Percentiles rank a stretch among this genome's conserved stretches.
phyloP scores from a whole-genome alignment of 2,797 vertebrate species.

The Chelon labrosus region DNA sequence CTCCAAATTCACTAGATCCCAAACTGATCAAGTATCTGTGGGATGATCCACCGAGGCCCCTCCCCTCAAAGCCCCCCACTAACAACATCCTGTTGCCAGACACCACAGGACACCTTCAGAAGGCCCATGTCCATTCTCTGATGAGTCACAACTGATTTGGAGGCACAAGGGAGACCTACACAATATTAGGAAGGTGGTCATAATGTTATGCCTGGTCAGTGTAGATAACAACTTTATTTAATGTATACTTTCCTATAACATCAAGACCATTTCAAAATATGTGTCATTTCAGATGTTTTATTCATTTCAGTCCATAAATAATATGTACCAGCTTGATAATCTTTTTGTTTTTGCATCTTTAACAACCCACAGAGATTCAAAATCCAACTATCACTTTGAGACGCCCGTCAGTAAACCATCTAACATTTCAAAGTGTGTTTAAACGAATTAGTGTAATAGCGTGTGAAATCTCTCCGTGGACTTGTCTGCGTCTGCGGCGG shows the following conservation, averaged over 20 bases:
- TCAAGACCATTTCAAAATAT: conserved; percentile 10
- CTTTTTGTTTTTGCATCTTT: conserved; percentile 32
- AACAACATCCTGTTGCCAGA: no score
- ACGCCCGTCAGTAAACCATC: conserved; percentile 13
- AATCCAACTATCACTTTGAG: conserved; percentile 37
- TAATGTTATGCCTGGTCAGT: no score
- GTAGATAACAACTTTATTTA: conserved; percentile 1
- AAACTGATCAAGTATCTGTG: no score
- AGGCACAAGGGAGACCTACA: no score
- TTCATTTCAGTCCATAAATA: conserved; percentile 34
- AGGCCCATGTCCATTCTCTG: no score
- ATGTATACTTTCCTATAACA: conserved; percentile 22
- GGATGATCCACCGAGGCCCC: no score
- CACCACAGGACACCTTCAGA: no score
- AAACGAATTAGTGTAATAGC: conserved; percentile 22
- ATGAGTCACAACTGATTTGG: no score
- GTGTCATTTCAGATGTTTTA: conserved; percentile 39
- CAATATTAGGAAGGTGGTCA: no score
- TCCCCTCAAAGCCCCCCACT: no score
- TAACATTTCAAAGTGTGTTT: conserved; percentile 24
- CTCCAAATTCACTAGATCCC: no score
- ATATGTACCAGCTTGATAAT: conserved; percentile 28
- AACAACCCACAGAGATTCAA: neutral
- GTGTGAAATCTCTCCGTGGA: conserved; percentile 7
- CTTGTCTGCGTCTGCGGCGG: neutral